Evolutionary conservation across 2,113 vertebrate genomes (phyloP), one percentile per base, ranked within the genome.

Genomic region (Pongo abelii): DNA sequence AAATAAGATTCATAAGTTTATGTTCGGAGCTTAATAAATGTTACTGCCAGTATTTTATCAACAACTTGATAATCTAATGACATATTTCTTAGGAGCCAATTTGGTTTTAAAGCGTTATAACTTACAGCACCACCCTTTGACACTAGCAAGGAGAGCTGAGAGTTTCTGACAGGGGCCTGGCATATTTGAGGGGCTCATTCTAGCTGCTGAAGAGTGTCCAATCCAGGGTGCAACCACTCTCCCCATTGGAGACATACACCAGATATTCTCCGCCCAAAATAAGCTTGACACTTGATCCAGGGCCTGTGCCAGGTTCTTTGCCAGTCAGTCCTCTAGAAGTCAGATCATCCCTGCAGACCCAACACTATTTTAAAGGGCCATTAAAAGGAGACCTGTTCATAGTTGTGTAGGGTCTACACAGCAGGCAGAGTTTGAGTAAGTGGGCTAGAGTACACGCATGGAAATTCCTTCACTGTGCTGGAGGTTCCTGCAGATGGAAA

Each of bases 321-420:
- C 5, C 4, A 32, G 9, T 11, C 4, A 22, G 30, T 61, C n/a
- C 8, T 67, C 16, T 5, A 13, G 1, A 55, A 22, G 0, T 74
- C 46, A 74, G 43, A 85, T 2, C 1, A 22, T 1, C 6, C 35
- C 30, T 4, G 2, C 4, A 64, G 30, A 12, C 2, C 6, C 27
- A 81, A 72, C 2, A 0, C 23, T 75, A 50, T 43, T 25, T 16
- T 22, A 92, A 14, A 70, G 8, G 3, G 2, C 72, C 92, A 1
- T 40, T 69, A 22, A n/a, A 83, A 77, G 20, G 17, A 16, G 16
- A 75, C 11, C 23, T 17, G 5, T 55, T 50, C 32, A 5, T 38
- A 23, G 5, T 20, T 64, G 0, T 78, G 2, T 72, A 38, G 13
- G 14, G 18, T 74, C 22, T 38, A 48, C 17, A 57, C 1, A 30